Conservation (phyloP, 2,888 invertebrate genomes). For the Erynnis tages region DNA sequence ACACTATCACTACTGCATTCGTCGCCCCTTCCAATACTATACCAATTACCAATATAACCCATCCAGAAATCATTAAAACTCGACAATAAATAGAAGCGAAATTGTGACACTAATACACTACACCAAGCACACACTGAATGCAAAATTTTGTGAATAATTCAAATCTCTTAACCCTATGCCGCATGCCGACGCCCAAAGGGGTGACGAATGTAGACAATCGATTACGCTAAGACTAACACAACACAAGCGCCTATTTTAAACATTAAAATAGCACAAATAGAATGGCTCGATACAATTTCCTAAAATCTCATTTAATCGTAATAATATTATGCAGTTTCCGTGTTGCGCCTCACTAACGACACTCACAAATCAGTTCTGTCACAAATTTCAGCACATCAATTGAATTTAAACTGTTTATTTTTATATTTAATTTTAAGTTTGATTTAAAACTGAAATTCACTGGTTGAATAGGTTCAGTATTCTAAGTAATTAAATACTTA, state of each 20-base stretch:
- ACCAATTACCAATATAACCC: constrained; percentile 24
- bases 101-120: constrained; percentile 28
- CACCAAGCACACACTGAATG: constrained; percentile 27
- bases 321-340: constrained; percentile 60
- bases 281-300: constrained; percentile 70
- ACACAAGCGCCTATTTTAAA: constrained; percentile 73
- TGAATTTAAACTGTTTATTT: too few relatives aligned
- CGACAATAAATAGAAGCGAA: constrained; percentile 23
- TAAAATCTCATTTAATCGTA: constrained; percentile 63
- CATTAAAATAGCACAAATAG: constrained; percentile 70
- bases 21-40: constrained; percentile 44
- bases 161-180: constrained; percentile 26
- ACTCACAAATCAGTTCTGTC: not conserved
- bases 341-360: constrained; percentile 54
- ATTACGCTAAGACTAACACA: constrained; percentile 68
- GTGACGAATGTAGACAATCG: constrained; percentile 41
- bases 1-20: constrained; percentile 48
- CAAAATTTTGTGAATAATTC: constrained; percentile 26
- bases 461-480: too few relatives aligned
- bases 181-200: constrained; percentile 42
- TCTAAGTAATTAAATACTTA: too few relatives aligned
- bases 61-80: constrained; percentile 24
- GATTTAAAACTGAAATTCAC: too few relatives aligned
- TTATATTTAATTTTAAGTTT: too few relatives aligned
- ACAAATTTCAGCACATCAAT: not conserved